phyloP scores from a whole-genome alignment of 2,113 vertebrate genomes.

The Campylomormyrus numenius region DNA sequence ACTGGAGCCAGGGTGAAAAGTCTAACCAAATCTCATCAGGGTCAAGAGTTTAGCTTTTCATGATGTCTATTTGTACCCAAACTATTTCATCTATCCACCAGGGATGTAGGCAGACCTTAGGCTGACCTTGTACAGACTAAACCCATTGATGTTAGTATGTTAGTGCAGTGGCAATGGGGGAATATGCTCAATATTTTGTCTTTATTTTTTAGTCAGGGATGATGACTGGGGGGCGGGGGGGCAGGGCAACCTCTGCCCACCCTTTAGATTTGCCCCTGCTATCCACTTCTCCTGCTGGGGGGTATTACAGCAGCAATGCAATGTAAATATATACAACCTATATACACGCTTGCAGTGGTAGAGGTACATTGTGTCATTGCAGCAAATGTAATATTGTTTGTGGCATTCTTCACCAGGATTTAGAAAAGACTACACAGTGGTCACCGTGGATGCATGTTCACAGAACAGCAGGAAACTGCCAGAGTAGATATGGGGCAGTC shows the following conservation, averaged over 20 bases:
- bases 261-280: neutral
- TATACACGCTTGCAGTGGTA: neutral
- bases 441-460: neutral
- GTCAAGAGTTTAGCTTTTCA: neutral
- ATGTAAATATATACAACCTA: neutral
- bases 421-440: neutral
- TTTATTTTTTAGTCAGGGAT: neutral
- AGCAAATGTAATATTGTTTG: neutral
- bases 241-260: neutral
- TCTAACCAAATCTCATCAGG: neutral
- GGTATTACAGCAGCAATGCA: neutral
- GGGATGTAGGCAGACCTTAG: neutral
- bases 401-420: neutral
- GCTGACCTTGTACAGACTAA: neutral
- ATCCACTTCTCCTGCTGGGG: neutral
- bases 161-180: neutral
- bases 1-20: neutral
- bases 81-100: neutral
- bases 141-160: neutral
- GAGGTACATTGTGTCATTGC: neutral
- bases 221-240: neutral
- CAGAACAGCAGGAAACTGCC: neutral
- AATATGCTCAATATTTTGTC: neutral
- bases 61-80: neutral
- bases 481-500: neutral